Conservation (phyloP, 2,797 vertebrate species). For the Denticeps clupeoides region DNA sequence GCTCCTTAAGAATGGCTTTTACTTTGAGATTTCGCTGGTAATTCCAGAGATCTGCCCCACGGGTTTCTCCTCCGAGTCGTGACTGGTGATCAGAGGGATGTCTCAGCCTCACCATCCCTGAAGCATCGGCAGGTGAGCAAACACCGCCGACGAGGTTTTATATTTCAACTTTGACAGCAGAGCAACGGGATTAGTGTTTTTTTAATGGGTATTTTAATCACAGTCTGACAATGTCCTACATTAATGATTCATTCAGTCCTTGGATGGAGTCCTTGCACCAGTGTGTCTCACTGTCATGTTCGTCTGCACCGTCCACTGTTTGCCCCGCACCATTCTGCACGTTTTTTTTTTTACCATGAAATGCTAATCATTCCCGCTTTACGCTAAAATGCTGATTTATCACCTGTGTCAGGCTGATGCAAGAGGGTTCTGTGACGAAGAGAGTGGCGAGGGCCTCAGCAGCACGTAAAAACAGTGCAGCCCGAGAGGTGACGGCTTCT, state of each 20-base stretch:
- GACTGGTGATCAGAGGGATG: constrained; percentile 41
- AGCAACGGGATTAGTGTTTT: neutral
- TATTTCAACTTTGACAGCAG: constrained; percentile 7
- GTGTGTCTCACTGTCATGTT: no score
- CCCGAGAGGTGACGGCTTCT: neutral
- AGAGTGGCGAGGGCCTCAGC: neutral
- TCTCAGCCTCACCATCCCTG: constrained; percentile 20
- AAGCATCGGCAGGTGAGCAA: neutral
- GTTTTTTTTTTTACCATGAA: no score
- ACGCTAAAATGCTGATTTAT: no score
- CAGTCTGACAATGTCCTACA: no score
- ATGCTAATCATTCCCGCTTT: no score
- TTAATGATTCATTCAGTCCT: no score
- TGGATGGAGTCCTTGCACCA: no score
- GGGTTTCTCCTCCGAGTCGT: constrained; percentile 30
- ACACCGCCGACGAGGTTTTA: constrained; percentile 16
- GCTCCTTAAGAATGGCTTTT: constrained; percentile 45
- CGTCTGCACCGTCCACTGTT: no score
- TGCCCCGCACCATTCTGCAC: no score
- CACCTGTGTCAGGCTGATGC: no score
- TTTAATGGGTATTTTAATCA: no score
- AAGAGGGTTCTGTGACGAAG: no score
- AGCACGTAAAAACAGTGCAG: neutral
- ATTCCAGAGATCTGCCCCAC: constrained; percentile 39
- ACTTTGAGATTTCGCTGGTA: constrained; percentile 50